A percentile compares a stretch with the other conserved stretches of the same genome.
Conservation (phyloP, 2,888 invertebrate genomes). For the Arge pagana region DNA sequence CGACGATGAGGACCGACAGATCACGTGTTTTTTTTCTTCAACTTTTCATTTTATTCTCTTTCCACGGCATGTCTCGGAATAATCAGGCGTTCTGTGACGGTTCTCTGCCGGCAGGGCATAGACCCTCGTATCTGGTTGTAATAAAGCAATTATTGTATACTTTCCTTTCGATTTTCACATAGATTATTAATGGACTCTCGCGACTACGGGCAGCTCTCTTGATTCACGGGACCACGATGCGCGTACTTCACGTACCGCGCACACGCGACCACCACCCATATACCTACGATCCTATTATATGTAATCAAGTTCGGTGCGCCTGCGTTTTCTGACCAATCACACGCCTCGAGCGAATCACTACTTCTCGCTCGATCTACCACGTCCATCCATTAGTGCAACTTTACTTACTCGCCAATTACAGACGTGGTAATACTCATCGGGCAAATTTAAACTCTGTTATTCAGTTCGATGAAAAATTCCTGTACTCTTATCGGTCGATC, state of each 20-base stretch:
- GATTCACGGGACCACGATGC: too few species aligned
- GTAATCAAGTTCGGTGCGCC: neutral
- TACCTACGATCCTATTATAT: neutral
- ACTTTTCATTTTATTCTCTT: too few species aligned
- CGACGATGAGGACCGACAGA: too few species aligned
- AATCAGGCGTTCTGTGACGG: too few species aligned
- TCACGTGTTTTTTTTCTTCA: too few species aligned
- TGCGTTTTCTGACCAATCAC: conserved; percentile 6
- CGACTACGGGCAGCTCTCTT: neutral
- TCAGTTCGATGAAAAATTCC: neutral
- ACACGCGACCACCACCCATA: too few species aligned
- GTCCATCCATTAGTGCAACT: conserved; percentile 6
- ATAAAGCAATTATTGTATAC: conserved; percentile 15
- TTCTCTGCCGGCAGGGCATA: too few species aligned
- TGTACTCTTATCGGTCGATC: too few species aligned
- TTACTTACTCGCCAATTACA: conserved; percentile 16
- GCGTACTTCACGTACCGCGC: conserved; percentile 9
- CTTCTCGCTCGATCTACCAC: conserved; percentile 6
- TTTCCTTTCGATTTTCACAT: conserved; percentile 1
- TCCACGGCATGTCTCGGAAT: too few species aligned
- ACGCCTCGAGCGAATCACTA: conserved; percentile 3
- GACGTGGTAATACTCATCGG: conserved; percentile 7
- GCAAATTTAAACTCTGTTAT: conserved; percentile 15
- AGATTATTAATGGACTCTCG: conserved; percentile 9
- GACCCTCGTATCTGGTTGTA: neutral